Evolutionary conservation across 2,888 invertebrate genomes (phyloP).

Genomic region (Darwinula stevensoni): DNA sequence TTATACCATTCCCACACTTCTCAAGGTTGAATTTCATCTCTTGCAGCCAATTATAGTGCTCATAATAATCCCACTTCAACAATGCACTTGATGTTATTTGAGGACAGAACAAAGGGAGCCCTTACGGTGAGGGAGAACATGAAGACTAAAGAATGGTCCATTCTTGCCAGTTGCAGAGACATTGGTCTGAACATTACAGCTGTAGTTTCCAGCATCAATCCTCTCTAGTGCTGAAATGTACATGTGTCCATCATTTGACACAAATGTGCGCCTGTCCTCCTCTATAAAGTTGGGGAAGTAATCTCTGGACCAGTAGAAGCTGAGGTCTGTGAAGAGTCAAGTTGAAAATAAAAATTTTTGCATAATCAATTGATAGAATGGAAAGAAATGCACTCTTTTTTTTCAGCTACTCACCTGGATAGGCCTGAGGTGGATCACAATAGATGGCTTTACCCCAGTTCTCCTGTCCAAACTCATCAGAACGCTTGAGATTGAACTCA

Average conservation of each 20-base stretch:
- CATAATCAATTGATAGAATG: no score
- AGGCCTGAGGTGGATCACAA: conserved; percentile 76
- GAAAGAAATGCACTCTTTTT: no score
- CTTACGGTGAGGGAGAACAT: conserved; percentile 47
- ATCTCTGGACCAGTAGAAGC: conserved; percentile 70
- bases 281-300: conserved; percentile 74
- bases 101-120: no score
- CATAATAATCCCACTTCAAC: no score
- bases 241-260: conserved; percentile 69
- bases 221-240: conserved; percentile 80
- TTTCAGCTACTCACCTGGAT: conserved; percentile 31
- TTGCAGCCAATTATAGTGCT: no score
- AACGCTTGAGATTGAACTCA: conserved; percentile 63
- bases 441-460: conserved; percentile 80
- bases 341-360: conserved; percentile 1
- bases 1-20: no score
- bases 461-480: conserved; percentile 51
- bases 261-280: conserved; percentile 70
- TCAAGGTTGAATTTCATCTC: no score
- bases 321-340: conserved; percentile 25
- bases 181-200: conserved; percentile 62
- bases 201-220: conserved; percentile 64
- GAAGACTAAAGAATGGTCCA: conserved; percentile 57
- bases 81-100: no score
- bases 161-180: conserved; percentile 63